Evolutionary conservation across 2,888 invertebrate species (phyloP), one percentile per base, ranked within the genome.

Genomic region (Hesperia comma): DNA sequence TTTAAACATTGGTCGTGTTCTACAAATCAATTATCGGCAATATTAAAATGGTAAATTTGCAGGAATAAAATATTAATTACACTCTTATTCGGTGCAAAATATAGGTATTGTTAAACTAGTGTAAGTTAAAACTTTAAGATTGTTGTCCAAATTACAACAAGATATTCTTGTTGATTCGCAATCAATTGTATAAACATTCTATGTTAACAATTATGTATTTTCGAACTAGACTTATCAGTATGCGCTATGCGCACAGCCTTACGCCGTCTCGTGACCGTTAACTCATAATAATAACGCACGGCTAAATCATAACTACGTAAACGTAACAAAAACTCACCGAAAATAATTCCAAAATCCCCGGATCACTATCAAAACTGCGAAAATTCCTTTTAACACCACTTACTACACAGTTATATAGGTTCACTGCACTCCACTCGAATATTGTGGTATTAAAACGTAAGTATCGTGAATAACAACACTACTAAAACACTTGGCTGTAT

Each of bases 281-380:
- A 61, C 40, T 46, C 61, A 67, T 62, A 67, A 57, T 53, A 67
- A 67, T 67, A 67, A 62, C 17, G 56, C 62, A 67, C 67, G 56
- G 19, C 55, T 67, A 51, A 62, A 61, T 55, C 17, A 67, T 54
- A 55, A 61, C 58, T 64, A 74, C 69, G 72, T 71, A 63, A 68
- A 68, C 61, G 56, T 72, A 72, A 71, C 72, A 71, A 70, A 64
- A 72, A 86, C 88, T 87, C 74, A 88, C 88, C 88, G 76, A 82
- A 84, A 82, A 78, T 70, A 69, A 73, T 76, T 76, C 79, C 72
- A 63, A 75, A 74, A 68, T 67, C 49, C 67, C 60, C 54, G 19
- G 62, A 69, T 53, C 70, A 70, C 43, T 17, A 61, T 19, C 21
- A 56, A 61, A 67, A 26, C 5, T 33, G 32, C 17, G 15, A 66